Evolutionary conservation across 1,140 invertebrate genomes (phyloP).

Genomic region (Meloidogyne exigua): DNA sequence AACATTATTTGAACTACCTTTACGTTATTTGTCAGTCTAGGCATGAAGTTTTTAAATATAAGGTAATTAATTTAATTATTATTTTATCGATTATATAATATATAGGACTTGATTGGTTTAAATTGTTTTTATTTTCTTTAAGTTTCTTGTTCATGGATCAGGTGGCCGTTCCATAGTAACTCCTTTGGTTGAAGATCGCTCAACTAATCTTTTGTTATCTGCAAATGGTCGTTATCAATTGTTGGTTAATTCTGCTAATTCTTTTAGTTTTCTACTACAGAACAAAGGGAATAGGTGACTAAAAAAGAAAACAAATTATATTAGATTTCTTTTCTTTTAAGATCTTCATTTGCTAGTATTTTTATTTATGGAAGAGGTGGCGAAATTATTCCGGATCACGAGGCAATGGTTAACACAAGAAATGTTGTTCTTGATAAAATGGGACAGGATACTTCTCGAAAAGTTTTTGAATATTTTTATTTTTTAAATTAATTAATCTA

Average conservation of each 20-base stretch:
- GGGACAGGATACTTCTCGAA: not conserved
- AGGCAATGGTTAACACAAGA: slow-evolving; percentile 9
- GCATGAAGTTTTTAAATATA: not conserved
- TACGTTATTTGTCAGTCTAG: not conserved
- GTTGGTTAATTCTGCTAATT: slow-evolving; percentile 4
- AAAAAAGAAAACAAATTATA: not conserved
- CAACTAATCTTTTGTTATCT: slow-evolving; percentile 4
- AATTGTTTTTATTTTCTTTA: not conserved
- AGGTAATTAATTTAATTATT: not conserved
- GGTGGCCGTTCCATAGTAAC: slow-evolving; percentile 13
- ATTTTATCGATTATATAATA: too few relatives aligned
- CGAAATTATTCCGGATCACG: not conserved
- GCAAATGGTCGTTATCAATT: slow-evolving; percentile 22
- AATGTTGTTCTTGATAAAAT: not conserved
- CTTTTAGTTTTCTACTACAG: slow-evolving; percentile 17
- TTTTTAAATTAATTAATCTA: not conserved
- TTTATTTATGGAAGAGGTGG: slow-evolving; percentile 5
- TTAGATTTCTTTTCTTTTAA: not conserved
- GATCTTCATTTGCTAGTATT: slow-evolving; percentile 12
- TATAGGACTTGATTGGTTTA: too few relatives aligned
- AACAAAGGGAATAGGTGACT: slow-evolving; percentile 9
- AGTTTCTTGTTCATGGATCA: slow-evolving; percentile 17
- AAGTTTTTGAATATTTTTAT: not conserved
- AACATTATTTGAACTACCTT: slow-evolving; percentile 1
- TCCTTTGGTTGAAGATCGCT: not conserved